Base-by-base conservation (phyloP, 1,140 invertebrate genomes). In the Drosophila busckii region DNA sequence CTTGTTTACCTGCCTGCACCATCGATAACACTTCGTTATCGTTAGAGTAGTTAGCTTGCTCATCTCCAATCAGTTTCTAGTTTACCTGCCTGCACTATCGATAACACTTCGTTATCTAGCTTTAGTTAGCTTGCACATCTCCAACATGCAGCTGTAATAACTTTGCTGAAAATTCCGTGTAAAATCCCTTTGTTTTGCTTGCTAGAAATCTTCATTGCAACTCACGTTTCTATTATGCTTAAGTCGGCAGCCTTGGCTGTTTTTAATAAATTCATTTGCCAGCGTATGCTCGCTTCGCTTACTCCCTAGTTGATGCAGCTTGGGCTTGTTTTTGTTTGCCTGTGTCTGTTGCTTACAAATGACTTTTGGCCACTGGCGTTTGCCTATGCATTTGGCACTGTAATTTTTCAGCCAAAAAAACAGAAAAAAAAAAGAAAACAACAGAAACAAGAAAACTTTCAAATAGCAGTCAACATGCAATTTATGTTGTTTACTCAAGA, bases 401-500 rank as follows among this genome's bases (percentile, higher is more conserved):
- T 46, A 80, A 80, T 80, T 80, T 80, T 80, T 80, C 75, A 80
- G 44, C 19, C 6, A 42, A 55, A 61, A 76, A 52, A 59, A 48
- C 38, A 42, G 37, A n/a, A 3, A 16, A 16, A 2, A 4, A 34
- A 16, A 34, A 34, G 15, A 40, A 9, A 41, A 48, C 41, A 29
- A 38, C 61, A 37, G n/a, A n/a, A n/a, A n/a, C n/a, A n/a, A n/a
- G n/a, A 37, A 50, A 52, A 65, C 66, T 58, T 62, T 71, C 69
- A 66, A 70, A 66, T 46, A 48, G 40, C 53, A 65, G 49, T 35
- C 63, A 69, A 60, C 69, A 64, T 80, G 75, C 75, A 80, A 80
- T 80, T 80, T 80, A 82, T 82, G 73, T 73, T 80, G 73, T 80
- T 80, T 82, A 62, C 73, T 69, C 48, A 82, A 80, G 73, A 80